Conservation (phyloP, 2,113 vertebrate species). For the Sinocyclocheilus rhinocerous region DNA sequence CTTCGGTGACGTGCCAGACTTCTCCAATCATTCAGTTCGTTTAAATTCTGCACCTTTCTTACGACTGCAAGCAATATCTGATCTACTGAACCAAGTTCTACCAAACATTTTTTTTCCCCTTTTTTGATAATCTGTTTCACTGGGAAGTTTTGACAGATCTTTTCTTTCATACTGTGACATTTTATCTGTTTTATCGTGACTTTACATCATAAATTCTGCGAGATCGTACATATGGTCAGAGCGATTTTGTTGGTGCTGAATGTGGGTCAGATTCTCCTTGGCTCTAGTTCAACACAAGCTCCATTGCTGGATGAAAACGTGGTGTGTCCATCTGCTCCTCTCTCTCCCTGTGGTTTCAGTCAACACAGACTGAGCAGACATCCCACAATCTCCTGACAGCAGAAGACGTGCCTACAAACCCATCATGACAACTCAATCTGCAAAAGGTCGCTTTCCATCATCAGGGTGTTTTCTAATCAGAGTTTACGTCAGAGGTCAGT, state of each 20-base stretch:
- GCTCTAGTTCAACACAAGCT: slow-evolving; percentile 6
- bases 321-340: not conserved
- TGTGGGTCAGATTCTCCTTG: slow-evolving; percentile 4
- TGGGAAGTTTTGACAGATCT: not conserved
- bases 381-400: not conserved
- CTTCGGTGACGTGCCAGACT: not conserved
- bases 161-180: too few relatives aligned
- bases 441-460: not conserved
- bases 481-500: not conserved
- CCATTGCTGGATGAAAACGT: not conserved
- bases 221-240: not conserved
- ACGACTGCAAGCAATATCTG: too few relatives aligned
- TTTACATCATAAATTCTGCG: not conserved
- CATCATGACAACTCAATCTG: not conserved
- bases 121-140: not conserved
- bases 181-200: too few relatives aligned
- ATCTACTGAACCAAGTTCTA: too few relatives aligned
- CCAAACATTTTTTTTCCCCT: too few relatives aligned
- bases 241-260: not conserved
- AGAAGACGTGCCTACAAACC: not conserved
- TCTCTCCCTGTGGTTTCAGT: not conserved
- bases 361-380: not conserved
- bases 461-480: not conserved
- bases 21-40: not conserved
- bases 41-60: too few relatives aligned